These are phyloP conservation scores for Nomada goodeniana DNA, from an alignment of 2,888 invertebrate species.

Conservation along the genomic window DNA sequence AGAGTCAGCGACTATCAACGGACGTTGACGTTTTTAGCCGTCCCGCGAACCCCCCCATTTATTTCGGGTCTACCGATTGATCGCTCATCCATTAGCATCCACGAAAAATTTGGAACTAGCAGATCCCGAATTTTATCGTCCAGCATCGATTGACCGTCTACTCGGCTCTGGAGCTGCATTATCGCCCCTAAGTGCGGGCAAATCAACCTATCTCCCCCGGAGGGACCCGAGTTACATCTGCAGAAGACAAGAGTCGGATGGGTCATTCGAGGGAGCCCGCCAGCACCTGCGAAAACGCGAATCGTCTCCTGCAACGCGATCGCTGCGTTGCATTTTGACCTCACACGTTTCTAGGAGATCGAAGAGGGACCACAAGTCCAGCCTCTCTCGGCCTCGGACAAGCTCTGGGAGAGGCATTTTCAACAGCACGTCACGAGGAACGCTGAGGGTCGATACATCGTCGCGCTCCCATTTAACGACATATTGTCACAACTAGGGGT, in stretches of 20 bases:
- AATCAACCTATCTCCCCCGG: slow-evolving; percentile 12
- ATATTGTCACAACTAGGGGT: background rate
- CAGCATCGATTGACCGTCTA: slow-evolving; percentile 51
- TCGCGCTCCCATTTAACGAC: background rate
- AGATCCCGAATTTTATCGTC: slow-evolving; percentile 62
- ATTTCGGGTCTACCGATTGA: slow-evolving; percentile 48
- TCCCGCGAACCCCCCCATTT: slow-evolving; percentile 30
- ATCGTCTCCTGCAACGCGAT: background rate
- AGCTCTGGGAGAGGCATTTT: background rate
- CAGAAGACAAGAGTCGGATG: slow-evolving; percentile 61
- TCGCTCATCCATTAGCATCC: slow-evolving; percentile 37
- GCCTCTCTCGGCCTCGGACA: background rate
- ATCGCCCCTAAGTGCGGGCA: slow-evolving; percentile 48
- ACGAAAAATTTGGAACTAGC: slow-evolving; percentile 53
- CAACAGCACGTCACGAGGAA: background rate
- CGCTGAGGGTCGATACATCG: background rate
- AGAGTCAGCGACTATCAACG: slow-evolving; percentile 10
- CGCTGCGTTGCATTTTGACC: background rate
- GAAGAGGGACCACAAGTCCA: background rate
- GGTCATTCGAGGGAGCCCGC: slow-evolving; percentile 35
- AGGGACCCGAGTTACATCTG: slow-evolving; percentile 31
- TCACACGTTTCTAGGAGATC: background rate
- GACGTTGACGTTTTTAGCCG: slow-evolving; percentile 32
- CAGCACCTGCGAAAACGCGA: background rate
- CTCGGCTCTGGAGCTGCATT: slow-evolving; percentile 56